These are phyloP conservation scores for Leiothrix lutea DNA, from an alignment of 2,113 vertebrate species.

Conservation along the genomic window DNA sequence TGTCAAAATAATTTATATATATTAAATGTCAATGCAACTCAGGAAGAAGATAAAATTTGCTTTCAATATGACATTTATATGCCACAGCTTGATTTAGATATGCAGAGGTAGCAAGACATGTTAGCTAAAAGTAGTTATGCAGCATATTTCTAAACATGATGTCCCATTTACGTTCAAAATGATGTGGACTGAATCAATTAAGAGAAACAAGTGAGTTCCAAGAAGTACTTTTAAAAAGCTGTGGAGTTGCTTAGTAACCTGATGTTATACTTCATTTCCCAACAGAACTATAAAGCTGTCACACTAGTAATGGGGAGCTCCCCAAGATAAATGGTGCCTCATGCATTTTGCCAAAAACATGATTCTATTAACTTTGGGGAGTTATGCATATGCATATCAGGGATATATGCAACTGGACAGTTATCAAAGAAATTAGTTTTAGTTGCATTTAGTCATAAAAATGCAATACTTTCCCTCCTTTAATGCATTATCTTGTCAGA, in stretches of 20 bases:
- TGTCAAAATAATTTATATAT: slow-evolving; percentile 72
- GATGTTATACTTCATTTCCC: slow-evolving; percentile 62
- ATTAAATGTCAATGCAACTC: slow-evolving; percentile 68
- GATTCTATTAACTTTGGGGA: background rate
- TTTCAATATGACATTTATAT: slow-evolving; percentile 73
- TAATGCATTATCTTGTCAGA: background rate
- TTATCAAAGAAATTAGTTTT: background rate
- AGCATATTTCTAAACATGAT: slow-evolving; percentile 74
- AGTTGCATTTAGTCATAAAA: slow-evolving; percentile 7
- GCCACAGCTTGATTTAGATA: slow-evolving; percentile 69
- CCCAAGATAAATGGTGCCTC: slow-evolving; percentile 18
- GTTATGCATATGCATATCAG: background rate
- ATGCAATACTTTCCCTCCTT: slow-evolving; percentile 5
- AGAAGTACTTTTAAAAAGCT: slow-evolving; percentile 60
- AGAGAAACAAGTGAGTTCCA: slow-evolving; percentile 69
- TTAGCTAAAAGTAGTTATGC: slow-evolving; percentile 59
- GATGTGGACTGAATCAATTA: slow-evolving; percentile 75
- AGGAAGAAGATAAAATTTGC: slow-evolving; percentile 68
- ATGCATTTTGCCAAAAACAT: slow-evolving; percentile 2
- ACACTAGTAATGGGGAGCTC: slow-evolving; percentile 33
- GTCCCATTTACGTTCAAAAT: slow-evolving; percentile 75
- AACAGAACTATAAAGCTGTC: slow-evolving; percentile 47
- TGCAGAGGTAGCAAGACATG: slow-evolving; percentile 65
- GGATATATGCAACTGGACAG: background rate
- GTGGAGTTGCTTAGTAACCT: slow-evolving; percentile 71